phyloP scores from a whole-genome alignment of 2,888 invertebrate genomes.

The Megalurothrips usitatus region DNA sequence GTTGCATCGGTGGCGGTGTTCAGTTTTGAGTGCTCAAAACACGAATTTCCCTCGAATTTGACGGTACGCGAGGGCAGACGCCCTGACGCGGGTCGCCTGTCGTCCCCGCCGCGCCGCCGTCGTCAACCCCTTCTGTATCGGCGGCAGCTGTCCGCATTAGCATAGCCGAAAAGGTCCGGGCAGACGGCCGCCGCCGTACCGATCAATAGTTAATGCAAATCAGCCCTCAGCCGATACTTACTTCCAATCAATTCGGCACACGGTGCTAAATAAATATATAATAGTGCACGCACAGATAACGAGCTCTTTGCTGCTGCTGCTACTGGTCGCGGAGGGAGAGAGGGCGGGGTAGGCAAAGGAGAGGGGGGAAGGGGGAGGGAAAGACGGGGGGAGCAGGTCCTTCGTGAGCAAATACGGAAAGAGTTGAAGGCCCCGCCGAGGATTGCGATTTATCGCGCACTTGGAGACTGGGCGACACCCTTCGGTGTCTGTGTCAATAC shows the following conservation, averaged over 20 bases:
- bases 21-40: no score
- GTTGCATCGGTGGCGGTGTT: no score
- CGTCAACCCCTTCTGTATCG: background rate
- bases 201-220: constrained; percentile 23
- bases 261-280: constrained; percentile 25
- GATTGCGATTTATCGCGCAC: background rate
- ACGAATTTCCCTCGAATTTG: no score
- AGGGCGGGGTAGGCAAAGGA: background rate
- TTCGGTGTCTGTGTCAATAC: constrained; percentile 5
- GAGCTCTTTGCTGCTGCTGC: background rate
- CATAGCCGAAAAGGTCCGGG: background rate
- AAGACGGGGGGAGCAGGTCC: background rate
- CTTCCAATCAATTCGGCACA: constrained; percentile 20
- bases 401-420: background rate
- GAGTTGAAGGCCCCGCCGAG: background rate
- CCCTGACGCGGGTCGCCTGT: background rate
- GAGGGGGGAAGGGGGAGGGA: background rate
- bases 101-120: background rate
- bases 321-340: background rate
- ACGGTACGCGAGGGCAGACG: no score
- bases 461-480: background rate
- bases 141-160: background rate
- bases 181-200: background rate
- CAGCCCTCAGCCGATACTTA: constrained; percentile 15
- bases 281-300: constrained; percentile 6